phyloP scores from a whole-genome alignment of 2,888 invertebrate species.

The Parnassius glacialis region DNA sequence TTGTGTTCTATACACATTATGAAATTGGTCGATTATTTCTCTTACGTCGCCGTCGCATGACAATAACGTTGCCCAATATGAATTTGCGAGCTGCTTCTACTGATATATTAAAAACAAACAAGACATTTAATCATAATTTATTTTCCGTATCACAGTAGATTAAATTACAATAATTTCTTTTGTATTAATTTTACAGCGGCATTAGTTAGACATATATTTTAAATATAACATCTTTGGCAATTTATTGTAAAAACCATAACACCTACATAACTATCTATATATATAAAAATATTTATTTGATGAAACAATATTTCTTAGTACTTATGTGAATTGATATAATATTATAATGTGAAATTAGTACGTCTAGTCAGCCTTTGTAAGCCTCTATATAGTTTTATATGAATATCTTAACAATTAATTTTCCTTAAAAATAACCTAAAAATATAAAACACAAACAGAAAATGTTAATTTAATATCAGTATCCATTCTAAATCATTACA shows the following conservation, averaged over 20 bases:
- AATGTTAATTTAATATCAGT: no score
- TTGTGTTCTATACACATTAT: no score
- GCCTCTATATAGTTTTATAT: conserved; percentile 35
- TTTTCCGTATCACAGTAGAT: conserved; percentile 24
- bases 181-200: neutral
- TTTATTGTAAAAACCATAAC: conserved; percentile 18
- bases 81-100: no score
- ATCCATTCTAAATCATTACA: no score
- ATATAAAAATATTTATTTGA: neutral
- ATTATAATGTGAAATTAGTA: conserved; percentile 26
- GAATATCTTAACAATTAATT: conserved; percentile 17
- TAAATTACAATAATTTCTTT: conserved; percentile 5
- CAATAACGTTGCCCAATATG: no score
- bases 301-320: conserved; percentile 1
- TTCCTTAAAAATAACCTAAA: no score
- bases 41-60: no score
- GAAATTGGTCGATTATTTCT: no score
- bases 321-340: no score
- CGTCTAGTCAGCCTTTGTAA: conserved; percentile 59
- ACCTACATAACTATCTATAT: neutral
- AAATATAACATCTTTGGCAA: conserved; percentile 43
- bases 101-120: no score
- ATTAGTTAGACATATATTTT: conserved; percentile 10
- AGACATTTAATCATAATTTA: neutral
- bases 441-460: no score